Evolutionary conservation across 1,140 invertebrate species (phyloP).

Genomic region (Agrypnia vestita): DNA sequence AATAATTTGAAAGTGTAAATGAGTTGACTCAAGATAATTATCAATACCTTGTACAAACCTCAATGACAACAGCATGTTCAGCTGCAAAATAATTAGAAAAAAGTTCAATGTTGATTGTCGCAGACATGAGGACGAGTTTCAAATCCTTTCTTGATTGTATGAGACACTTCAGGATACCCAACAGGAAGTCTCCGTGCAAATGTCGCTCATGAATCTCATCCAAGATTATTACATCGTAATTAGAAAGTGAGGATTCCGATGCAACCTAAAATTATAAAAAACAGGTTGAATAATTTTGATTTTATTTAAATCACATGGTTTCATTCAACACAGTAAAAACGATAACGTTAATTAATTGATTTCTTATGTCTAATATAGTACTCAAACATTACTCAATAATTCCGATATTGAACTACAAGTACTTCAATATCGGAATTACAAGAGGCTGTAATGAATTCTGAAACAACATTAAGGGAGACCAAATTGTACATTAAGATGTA

Average conservation of each 20-base stretch:
- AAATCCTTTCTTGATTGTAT: constrained; percentile 85
- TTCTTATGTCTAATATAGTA: too few relatives aligned
- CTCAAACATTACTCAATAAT: too few relatives aligned
- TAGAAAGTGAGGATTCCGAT: constrained; percentile 74
- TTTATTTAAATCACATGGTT: too few relatives aligned
- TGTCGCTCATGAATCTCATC: constrained; percentile 98
- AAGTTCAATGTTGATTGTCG: constrained; percentile 96
- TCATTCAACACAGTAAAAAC: too few relatives aligned
- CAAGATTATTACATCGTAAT: constrained; percentile 91
- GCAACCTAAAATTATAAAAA: constrained; percentile 69
- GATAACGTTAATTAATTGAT: too few relatives aligned
- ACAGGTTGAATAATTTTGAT: background rate
- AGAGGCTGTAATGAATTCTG: background rate
- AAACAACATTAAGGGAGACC: background rate
- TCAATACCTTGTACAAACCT: constrained; percentile 71
- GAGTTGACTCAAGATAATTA: too few relatives aligned
- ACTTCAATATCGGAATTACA: background rate
- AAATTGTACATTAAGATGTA: background rate
- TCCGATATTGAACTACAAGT: too few relatives aligned
- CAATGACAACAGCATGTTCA: constrained; percentile 85
- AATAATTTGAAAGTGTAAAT: too few relatives aligned
- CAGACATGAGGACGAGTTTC: constrained; percentile 98
- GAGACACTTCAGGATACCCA: constrained; percentile 94
- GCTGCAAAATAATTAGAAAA: constrained; percentile 93
- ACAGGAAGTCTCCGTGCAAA: constrained; percentile 94